phyloP scores from a whole-genome alignment of 2,888 invertebrate genomes.

The Polydesmus complanatus region DNA sequence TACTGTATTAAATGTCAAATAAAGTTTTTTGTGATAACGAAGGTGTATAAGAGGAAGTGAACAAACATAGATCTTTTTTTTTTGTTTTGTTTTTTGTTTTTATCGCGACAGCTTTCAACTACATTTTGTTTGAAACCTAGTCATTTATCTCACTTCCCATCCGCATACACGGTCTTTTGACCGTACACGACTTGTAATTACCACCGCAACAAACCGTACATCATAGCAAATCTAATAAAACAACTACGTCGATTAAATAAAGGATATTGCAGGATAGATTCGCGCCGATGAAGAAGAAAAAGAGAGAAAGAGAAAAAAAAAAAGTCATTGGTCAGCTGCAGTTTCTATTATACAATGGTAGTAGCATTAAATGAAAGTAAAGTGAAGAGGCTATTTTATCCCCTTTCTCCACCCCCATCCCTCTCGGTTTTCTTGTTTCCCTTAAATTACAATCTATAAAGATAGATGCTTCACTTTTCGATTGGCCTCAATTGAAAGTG shows the following conservation, averaged over 20 bases:
- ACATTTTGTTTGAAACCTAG: background rate
- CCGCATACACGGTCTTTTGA: too few relatives aligned
- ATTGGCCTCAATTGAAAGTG: background rate
- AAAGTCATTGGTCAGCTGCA: constrained; percentile 7
- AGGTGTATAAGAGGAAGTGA: too few relatives aligned
- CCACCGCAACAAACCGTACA: constrained; percentile 14
- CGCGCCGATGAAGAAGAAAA: constrained; percentile 3
- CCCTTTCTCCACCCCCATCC: background rate
- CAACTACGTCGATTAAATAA: constrained; percentile 14
- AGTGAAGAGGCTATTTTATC: background rate
- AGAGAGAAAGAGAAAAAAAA: too few relatives aligned
- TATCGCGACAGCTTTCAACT: background rate
- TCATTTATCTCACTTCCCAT: too few relatives aligned
- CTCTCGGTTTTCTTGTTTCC: background rate
- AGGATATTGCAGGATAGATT: constrained; percentile 4
- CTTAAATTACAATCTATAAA: background rate
- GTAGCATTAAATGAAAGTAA: too few relatives aligned
- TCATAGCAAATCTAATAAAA: constrained; percentile 15
- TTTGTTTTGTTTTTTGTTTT: too few relatives aligned
- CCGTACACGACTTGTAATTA: constrained; percentile 14
- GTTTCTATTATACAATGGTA: too few relatives aligned
- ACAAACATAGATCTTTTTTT: too few relatives aligned
- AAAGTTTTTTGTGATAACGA: too few relatives aligned
- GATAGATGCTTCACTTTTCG: background rate
- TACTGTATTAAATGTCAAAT: too few relatives aligned